These are phyloP conservation scores for Sebastolobus alascanus DNA, from an alignment of 2,797 vertebrate genomes.

Conservation along the genomic window DNA sequence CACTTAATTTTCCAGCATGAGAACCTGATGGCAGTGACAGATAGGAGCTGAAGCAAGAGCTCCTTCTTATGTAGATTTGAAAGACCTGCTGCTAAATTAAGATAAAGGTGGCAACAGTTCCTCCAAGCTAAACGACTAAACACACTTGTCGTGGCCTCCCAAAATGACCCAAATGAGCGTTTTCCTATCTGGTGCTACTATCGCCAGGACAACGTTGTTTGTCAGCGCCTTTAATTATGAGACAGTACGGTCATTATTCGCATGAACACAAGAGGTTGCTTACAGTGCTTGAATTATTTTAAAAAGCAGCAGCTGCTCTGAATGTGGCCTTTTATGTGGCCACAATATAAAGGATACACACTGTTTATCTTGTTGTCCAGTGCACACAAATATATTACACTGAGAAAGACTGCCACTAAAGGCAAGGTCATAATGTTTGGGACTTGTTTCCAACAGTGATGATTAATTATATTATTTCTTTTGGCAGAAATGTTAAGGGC, in stretches of 20 bases:
- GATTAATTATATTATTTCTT: neutral
- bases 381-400: neutral
- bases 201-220: neutral
- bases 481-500: neutral
- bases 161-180: neutral
- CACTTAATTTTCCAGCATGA: conserved; percentile 2
- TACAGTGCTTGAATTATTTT: neutral
- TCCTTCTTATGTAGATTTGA: neutral
- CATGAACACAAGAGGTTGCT: neutral
- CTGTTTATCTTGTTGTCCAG: neutral
- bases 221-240: too few relatives aligned
- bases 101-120: neutral
- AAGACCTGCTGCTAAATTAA: neutral
- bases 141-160: neutral
- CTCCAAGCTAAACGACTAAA: neutral
- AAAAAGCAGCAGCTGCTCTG: neutral
- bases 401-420: neutral
- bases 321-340: neutral
- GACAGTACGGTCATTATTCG: neutral
- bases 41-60: neutral
- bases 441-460: neutral
- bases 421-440: neutral
- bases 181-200: neutral
- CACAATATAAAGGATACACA: neutral
- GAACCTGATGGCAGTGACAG: neutral